Base-by-base conservation (phyloP, 2,888 invertebrate genomes). In the Biston stratarius region DNA sequence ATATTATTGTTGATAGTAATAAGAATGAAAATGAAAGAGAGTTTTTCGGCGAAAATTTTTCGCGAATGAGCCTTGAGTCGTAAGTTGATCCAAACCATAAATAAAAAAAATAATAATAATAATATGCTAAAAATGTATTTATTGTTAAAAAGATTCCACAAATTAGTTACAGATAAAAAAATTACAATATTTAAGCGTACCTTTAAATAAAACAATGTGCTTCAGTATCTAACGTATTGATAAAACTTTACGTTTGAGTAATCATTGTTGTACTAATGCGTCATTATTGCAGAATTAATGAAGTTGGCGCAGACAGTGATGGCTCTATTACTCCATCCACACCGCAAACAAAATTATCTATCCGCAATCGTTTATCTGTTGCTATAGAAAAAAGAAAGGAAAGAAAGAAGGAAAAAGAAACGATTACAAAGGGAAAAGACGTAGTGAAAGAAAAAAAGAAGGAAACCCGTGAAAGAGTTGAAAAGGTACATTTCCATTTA, bases 61-160 rank as follows among this genome's bases (percentile, higher is more conserved):
- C 80, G 11, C 82, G 74, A 67, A 75, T 79, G 9, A 91, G 91
- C 68, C 70, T 87, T 15, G 92, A 92, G 81, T 92, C 91, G 92
- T 92, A 81, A 89, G 92, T 92, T 33, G 12, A 24, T 47, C 36
- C 14, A 11, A 5, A 36, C 14, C 1, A 53, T 15, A 11, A 40
- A 1, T 0, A n/a, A n/a, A 34, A 48, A 8, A 47, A 14, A 7
- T 8, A 45, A n/a, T n/a, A n/a, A n/a, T n/a, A 45, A 7, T 45
- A 45, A 7, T 45, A 45, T 38, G 38, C 24, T 38, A 38, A 38
- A 38, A 38, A 5, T 9, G 8, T 38, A 8, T 38, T 38, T 38
- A 0, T 38, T 38, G 38, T 24, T 2, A 24, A 3, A 24, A 24
- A 24, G 3, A 24, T 2, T 24, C 24, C 24, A 24, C 1, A 24